Percentiles rank a stretch among this genome's conserved stretches.
Conservation (phyloP, 2,888 invertebrate genomes). For the Aelia acuminata region DNA sequence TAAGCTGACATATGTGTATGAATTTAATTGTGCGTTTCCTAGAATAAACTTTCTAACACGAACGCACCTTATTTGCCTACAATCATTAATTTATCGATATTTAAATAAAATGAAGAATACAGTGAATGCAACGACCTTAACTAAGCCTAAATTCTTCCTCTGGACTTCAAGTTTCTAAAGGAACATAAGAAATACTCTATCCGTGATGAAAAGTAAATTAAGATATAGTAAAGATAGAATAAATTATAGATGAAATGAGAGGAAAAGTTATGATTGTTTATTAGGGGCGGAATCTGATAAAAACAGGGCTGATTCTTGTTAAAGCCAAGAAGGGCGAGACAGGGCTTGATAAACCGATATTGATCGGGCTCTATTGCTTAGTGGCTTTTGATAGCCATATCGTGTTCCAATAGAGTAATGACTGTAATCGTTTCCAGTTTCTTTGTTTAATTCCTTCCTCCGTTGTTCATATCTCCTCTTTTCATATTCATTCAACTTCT, state of each 20-base stretch:
- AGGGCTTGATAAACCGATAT: slow-evolving; percentile 31
- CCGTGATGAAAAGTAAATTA: background rate
- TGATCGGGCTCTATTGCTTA: slow-evolving; percentile 34
- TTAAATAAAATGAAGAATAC: background rate
- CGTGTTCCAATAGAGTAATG: slow-evolving; percentile 39
- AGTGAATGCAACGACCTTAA: background rate
- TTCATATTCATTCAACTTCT: background rate
- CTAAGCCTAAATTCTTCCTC: background rate
- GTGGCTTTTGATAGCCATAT: slow-evolving; percentile 48
- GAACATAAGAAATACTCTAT: background rate
- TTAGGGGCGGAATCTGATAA: slow-evolving; percentile 1
- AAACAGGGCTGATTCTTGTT: slow-evolving; percentile 35
- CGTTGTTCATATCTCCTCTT: background rate
- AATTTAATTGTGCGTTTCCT: too few species aligned
- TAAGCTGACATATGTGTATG: too few species aligned
- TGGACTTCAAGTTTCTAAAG: background rate
- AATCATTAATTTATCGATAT: too few species aligned
- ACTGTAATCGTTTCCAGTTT: slow-evolving; percentile 12
- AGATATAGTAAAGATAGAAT: background rate
- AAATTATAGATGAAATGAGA: background rate
- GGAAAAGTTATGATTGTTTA: background rate
- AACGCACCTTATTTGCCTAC: too few species aligned
- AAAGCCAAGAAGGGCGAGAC: background rate
- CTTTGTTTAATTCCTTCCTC: slow-evolving; percentile 15
- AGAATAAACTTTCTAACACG: too few species aligned